Evolutionary conservation across 2,888 invertebrate species (phyloP), one percentile per base, ranked within the genome.

Genomic region (Drosophila longiperda): DNA sequence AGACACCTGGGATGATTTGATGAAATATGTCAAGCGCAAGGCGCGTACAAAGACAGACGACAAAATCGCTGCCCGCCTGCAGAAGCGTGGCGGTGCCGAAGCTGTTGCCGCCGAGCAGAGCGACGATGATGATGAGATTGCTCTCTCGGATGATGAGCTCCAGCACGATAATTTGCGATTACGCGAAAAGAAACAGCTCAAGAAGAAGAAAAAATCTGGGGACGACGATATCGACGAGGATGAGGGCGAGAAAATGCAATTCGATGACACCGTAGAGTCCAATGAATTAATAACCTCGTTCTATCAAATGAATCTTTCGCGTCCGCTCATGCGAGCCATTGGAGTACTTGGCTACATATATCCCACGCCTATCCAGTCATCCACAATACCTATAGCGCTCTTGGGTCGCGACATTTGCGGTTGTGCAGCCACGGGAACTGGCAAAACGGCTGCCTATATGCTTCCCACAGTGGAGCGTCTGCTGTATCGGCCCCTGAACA

Each of bases 361-460:
- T 91, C 99, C 99, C 0, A 99, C 99, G 0, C 99, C 99, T 0
- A 99, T 99, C 89, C 99, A 99, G 93, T 95, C 98, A 1, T 96
- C 98, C 0, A 98, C 99, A 0, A 97, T 99, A 91, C 99, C 99
- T 1, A 95, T 99, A 12, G 99, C 98, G 5, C 94, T 99, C 66
- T 94, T 97, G 82, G 98, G 99, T 20, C 95, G 97, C 86, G 99
- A 99, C 93, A 96, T 99, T 82, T 99, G 99, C 94, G 99, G 99
- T 12, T 99, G 99, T 94, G 99, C 99, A 34, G 99, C 99, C 0
- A 99, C 99, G 0, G 99, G 99, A 60, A 97, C 97, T 9, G 99
- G 99, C 62, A 99, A 99, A 94, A 99, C 99, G 0, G 99, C 98
- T 0, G 99, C 99, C 0, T 99, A 99, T 93, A 99, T 99, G 98